These are phyloP conservation scores for Proisotoma minuta DNA, from an alignment of 2,888 invertebrate genomes.

Conservation along the genomic window DNA sequence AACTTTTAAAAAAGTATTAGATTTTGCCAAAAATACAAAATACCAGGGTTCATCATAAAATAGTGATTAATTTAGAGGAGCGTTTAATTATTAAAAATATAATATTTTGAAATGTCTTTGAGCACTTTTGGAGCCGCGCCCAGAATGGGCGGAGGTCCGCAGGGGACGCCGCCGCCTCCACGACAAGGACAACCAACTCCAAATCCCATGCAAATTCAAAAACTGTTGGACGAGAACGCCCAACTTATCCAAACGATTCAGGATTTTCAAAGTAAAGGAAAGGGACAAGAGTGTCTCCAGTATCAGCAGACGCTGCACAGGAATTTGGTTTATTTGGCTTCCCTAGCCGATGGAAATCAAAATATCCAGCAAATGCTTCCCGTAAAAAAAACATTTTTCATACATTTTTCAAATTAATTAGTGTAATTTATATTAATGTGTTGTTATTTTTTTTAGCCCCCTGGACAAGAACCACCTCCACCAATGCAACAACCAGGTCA, in stretches of 20 bases:
- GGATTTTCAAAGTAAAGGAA: conserved; percentile 93
- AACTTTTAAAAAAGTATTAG: too few relatives aligned
- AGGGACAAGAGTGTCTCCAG: conserved; percentile 85
- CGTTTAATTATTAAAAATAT: background rate
- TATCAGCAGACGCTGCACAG: conserved; percentile 89
- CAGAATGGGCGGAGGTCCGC: conserved; percentile 7
- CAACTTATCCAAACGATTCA: conserved; percentile 91
- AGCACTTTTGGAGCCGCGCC: conserved; percentile 43
- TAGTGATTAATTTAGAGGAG: background rate
- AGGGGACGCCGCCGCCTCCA: background rate
- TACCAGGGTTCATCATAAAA: too few relatives aligned
- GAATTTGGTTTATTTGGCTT: conserved; percentile 91
- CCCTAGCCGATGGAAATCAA: conserved; percentile 93
- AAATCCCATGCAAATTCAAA: conserved; percentile 80
- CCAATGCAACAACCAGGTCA: conserved; percentile 36
- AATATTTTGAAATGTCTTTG: conserved; percentile 35
- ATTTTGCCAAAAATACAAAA: too few relatives aligned
- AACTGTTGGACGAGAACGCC: conserved; percentile 91
- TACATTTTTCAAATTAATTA: background rate
- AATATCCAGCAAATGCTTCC: conserved; percentile 84
- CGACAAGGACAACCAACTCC: conserved; percentile 58
- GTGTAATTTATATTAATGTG: background rate
- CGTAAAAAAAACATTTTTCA: conserved; percentile 55
- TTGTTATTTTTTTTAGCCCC: conserved; percentile 17
- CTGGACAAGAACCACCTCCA: conserved; percentile 35